These are phyloP conservation scores for Anthrax anthrax DNA, from an alignment of 2,888 invertebrate species.

Conservation along the genomic window DNA sequence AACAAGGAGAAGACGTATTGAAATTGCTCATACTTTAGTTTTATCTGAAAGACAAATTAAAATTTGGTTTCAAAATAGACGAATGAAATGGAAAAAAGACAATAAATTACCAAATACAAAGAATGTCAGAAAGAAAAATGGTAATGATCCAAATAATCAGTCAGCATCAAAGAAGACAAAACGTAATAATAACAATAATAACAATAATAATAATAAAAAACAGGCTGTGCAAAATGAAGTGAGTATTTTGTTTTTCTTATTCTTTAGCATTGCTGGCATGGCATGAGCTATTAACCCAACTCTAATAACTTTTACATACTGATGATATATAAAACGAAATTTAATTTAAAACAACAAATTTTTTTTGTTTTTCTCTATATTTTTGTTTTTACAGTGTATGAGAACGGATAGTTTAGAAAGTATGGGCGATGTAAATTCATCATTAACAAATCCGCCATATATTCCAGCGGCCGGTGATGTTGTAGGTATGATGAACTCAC, in stretches of 20 bases:
- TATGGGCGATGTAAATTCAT: conserved; percentile 41
- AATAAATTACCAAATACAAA: conserved; percentile 40
- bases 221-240: conserved; percentile 34
- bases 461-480: conserved; percentile 29
- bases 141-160: conserved; percentile 30
- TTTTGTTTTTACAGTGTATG: conserved; percentile 22
- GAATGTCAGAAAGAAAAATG: conserved; percentile 48
- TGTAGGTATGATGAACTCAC: conserved; percentile 19
- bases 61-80: conserved; percentile 75
- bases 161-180: conserved; percentile 28
- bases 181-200: conserved; percentile 17
- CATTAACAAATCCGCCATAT: conserved; percentile 31
- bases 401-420: conserved; percentile 51
- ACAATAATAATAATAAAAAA: conserved; percentile 24
- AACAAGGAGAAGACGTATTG: conserved; percentile 86
- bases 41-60: conserved; percentile 83
- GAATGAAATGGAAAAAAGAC: conserved; percentile 80
- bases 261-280: too few species aligned
- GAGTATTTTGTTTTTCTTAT: too few species aligned
- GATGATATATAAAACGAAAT: too few species aligned
- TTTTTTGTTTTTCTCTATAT: background rate
- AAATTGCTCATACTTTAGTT: conserved; percentile 91
- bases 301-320: too few species aligned
- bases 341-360: too few species aligned
- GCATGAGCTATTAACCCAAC: too few species aligned